Evolutionary conservation across 2,797 vertebrate genomes (phyloP).

Genomic region (Columba guinea): DNA sequence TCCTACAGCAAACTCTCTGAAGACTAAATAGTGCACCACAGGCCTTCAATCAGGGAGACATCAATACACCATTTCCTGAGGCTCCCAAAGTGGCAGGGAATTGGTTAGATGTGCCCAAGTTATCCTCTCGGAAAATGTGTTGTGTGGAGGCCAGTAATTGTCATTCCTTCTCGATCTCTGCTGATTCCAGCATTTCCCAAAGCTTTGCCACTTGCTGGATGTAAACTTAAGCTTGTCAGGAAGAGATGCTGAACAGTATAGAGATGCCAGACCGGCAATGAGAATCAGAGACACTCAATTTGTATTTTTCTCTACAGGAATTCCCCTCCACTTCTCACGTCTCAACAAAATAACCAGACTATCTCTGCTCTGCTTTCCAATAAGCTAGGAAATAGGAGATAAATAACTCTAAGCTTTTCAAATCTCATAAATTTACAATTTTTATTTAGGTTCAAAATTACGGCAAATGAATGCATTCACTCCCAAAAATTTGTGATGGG

Average conservation of each 20-base stretch:
- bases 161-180: not conserved
- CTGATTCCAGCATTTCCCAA: not conserved
- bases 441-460: not conserved
- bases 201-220: not conserved
- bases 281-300: not conserved
- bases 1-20: not conserved
- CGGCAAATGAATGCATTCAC: not conserved
- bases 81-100: not conserved
- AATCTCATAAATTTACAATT: not conserved
- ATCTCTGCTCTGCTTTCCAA: not conserved
- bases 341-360: not conserved
- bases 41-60: not conserved
- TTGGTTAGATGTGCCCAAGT: not conserved
- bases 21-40: not conserved
- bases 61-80: not conserved
- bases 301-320: not conserved
- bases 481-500: not conserved
- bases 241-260: not conserved
- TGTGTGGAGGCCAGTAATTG: not conserved
- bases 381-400: not conserved
- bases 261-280: not conserved
- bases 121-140: not conserved
- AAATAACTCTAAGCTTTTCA: not conserved
- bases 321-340: not conserved
- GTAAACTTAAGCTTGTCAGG: not conserved